Evolutionary conservation across 2,888 invertebrate species (phyloP).

Genomic region (Galeopsomyia nigrocyanea): DNA sequence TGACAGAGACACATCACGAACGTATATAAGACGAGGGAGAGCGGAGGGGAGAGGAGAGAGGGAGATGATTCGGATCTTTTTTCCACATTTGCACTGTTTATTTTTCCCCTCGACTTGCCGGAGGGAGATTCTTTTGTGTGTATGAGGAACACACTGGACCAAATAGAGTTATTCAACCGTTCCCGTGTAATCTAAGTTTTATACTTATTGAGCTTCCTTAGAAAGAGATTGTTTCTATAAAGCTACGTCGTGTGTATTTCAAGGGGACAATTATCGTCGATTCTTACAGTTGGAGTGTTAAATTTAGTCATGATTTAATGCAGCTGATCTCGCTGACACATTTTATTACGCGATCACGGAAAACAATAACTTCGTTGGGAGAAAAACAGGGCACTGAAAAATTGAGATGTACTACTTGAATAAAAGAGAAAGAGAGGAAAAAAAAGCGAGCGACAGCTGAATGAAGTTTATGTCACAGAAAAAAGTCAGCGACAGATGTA

Average conservation of each 20-base stretch:
- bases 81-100: constrained; percentile 21
- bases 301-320: too few species aligned
- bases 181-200: background rate
- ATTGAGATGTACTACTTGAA: too few species aligned
- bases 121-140: background rate
- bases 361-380: too few species aligned
- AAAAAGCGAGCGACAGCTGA: too few species aligned
- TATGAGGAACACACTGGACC: constrained; percentile 31
- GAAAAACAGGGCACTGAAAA: too few species aligned
- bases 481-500: constrained; percentile 1
- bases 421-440: background rate
- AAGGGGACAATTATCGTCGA: too few species aligned
- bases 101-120: constrained; percentile 1
- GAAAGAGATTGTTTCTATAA: too few species aligned
- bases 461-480: background rate
- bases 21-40: background rate
- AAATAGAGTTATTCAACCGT: constrained; percentile 40
- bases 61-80: constrained; percentile 26
- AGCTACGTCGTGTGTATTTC: too few species aligned
- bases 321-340: too few species aligned
- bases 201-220: background rate
- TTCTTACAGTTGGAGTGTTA: too few species aligned
- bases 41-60: constrained; percentile 3
- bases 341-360: too few species aligned
- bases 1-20: background rate